These are phyloP conservation scores for Eumaeus atala DNA, from an alignment of 1,140 invertebrate genomes.

Conservation along the genomic window DNA sequence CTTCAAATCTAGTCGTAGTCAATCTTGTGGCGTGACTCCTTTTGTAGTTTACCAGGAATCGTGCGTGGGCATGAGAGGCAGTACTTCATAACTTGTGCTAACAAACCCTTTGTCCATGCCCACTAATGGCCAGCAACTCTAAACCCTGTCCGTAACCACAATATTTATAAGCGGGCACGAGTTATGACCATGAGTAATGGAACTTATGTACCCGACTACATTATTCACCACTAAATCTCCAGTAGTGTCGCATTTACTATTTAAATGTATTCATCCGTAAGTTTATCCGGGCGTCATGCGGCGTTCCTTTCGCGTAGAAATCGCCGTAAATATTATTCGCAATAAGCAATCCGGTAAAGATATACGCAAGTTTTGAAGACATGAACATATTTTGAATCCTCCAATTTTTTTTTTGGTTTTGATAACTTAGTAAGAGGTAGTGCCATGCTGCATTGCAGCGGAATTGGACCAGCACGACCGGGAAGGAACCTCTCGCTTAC, in stretches of 20 bases:
- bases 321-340: constrained; percentile 55
- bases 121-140: constrained; percentile 46
- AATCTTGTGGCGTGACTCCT: not conserved
- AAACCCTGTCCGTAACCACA: constrained; percentile 52
- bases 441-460: no score
- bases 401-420: no score
- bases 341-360: constrained; percentile 30
- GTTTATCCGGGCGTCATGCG: constrained; percentile 62
- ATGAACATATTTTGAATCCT: no score
- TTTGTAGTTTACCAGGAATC: not conserved
- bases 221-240: constrained; percentile 65
- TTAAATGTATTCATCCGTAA: constrained; percentile 70
- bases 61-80: constrained; percentile 50
- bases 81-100: constrained; percentile 63
- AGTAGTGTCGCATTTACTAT: constrained; percentile 63
- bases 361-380: constrained; percentile 14
- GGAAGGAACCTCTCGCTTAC: no score
- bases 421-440: no score
- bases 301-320: constrained; percentile 52
- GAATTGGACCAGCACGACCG: no score
- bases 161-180: constrained; percentile 60
- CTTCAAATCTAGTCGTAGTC: constrained; percentile 3
- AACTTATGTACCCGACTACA: constrained; percentile 57
- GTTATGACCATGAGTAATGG: constrained; percentile 62
- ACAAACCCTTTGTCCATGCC: constrained; percentile 62